Evolutionary conservation across 2,888 invertebrate genomes (phyloP), one percentile per base, ranked within the genome.

Genomic region (Pheosia tremula): DNA sequence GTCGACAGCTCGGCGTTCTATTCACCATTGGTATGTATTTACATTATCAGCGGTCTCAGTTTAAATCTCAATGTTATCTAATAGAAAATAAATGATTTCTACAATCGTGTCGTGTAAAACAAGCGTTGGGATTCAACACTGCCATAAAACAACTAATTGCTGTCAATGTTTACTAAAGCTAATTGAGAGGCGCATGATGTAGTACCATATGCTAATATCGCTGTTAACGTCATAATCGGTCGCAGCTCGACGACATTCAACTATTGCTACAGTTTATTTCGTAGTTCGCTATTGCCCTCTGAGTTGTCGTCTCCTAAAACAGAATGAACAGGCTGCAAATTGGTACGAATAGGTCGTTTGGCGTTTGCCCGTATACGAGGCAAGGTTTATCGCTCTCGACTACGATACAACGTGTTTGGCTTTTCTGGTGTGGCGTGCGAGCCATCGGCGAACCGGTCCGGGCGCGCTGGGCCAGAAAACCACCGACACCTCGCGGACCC

Each of bases 1-100:
- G 97, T 97, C 81, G 98, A 98, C 87, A 98, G 98, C 84, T 98
- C 98, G 58, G 98, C 98, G 62, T 98, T 98, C 94, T 98, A 98
- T 93, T 97, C 98, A 69, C 98, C 98, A 76, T 89, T 98, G 97
- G 98, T 98, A 95, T 96, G 98, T 96, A 83, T 64, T 58, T 8
- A 54, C n/a, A 53, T 56, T 47, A 64, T 52, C 50, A 60, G 11
- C 38, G 10, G n/a, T 49, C 4, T 24, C 24, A 24, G 5, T 24
- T 50, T n/a, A 11, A n/a, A n/a, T 47, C 47, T 47, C 47, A 47
- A 1, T 47, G 47, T n/a, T 47, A 13, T 50, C 24, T 7, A 50
- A 24, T 47, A 3, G n/a, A 47, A 47, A 50, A 24, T 24, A 9
- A 50, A 24, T 60, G 9, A 66, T 64, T 58, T 37, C 53, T 52